Base-by-base conservation (phyloP, 2,888 invertebrate genomes). In the Stenodera caucasica region DNA sequence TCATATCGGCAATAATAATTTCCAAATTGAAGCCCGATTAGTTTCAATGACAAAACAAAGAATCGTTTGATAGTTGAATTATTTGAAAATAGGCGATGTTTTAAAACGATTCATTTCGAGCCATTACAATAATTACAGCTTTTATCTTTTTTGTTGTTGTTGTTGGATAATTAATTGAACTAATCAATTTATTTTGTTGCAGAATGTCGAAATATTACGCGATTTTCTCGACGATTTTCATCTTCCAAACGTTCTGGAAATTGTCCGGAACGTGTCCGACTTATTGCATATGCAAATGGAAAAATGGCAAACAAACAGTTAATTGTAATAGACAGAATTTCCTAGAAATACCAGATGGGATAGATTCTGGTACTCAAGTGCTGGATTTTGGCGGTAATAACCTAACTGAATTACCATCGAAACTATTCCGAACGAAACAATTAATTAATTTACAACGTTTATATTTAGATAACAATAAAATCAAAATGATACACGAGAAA, bases 201-300 rank as follows among this genome's bases (percentile, higher is more conserved):
- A 54, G 37, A 21, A 57, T 40, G 54, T 53, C 14, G 30, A 56
- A 62, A 64, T 67, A 62, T 49, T 58, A 57, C 58, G n/a, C 26
- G 52, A 11, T 32, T 12, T 12, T 52, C 14, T 32, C 12, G 8
- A 45, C 49, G 8, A 37, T 61, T 6, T 8, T 56, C 23, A 53
- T 57, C 9, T 35, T 52, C 30, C 32, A 35, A 51, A 33, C 33
- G n/a, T 11, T 58, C n/a, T 15, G 52, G 49, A 49, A 40, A 53
- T n/a, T 53, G 6, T n/a, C 63, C 15, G 29, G 53, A 8, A 85
- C 86, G 55, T 94, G 94, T 77, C 94, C 94, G 26, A 82, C 85
- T 30, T 86, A 88, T 68, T 96, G 95, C 80, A 84, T 87, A 56
- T 96, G 96, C 83, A 94, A 93, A 78, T 95, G 95, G 95, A 94